phyloP scores from a whole-genome alignment of 2,113 vertebrate genomes.

The Eudyptes chrysolophus region DNA sequence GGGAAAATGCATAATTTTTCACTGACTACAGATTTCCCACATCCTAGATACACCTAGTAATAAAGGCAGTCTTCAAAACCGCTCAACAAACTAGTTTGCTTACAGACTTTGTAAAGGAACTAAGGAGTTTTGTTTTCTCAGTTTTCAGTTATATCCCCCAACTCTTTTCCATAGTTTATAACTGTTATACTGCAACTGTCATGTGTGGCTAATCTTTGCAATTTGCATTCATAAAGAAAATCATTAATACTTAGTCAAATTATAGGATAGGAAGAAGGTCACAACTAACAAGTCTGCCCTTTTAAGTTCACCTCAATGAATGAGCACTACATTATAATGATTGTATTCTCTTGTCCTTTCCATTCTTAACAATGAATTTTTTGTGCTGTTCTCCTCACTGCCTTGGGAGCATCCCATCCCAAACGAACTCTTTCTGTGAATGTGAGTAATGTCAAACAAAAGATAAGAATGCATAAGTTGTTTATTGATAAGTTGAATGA shows the following conservation, averaged over 20 bases:
- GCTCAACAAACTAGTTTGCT: neutral
- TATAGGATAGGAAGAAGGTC: neutral
- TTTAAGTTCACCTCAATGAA: neutral
- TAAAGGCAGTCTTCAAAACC: neutral
- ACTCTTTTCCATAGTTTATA: neutral
- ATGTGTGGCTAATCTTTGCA: neutral
- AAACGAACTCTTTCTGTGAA: neutral
- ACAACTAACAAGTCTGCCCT: neutral
- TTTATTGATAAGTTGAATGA: neutral
- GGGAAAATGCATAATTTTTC: neutral
- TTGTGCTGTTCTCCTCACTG: neutral
- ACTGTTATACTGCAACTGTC: neutral
- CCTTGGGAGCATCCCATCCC: neutral
- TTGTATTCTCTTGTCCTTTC: neutral
- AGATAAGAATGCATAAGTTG: neutral
- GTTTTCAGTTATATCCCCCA: neutral
- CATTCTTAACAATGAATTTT: neutral
- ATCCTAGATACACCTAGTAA: neutral
- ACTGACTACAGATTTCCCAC: neutral
- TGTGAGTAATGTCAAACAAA: neutral
- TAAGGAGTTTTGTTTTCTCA: neutral
- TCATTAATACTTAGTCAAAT: neutral
- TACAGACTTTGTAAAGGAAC: neutral
- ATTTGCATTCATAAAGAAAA: neutral
- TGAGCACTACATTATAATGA: fast-evolving